Evolutionary conservation across 2,888 invertebrate genomes (phyloP), one percentile per base, ranked within the genome.

Genomic region (Argynnis bischoffii): DNA sequence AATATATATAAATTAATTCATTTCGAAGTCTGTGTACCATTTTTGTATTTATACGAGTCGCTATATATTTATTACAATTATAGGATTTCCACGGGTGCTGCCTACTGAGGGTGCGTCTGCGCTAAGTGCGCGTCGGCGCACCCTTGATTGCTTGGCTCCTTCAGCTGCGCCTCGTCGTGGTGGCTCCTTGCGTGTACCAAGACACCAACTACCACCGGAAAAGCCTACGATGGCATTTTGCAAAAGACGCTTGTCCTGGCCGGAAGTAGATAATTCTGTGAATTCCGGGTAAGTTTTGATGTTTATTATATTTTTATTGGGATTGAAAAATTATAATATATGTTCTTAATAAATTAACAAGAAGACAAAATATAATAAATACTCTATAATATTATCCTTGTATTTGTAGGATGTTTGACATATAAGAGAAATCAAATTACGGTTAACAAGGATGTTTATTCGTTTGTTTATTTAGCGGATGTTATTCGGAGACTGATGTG

Each of bases 221-320:
- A 94, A 95, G 64, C 95, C 95, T 13, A 94, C 95, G 47, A 94
- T 96, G 86, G 95, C 95, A 59, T 97, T 97, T 83, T 97, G 97
- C 86, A 95, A 95, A 75, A 93, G 97, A 63, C 93, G 97, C 57
- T 93, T 95, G 48, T 96, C 96, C 48, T 97, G 97, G 97, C 97
- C 97, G 11, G 97, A 97, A 87, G 95, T 97, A 69, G 97, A 97
- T 86, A 96, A 95, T 79, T 95, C 96, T 73, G 96, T 96, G 57
- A 95, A 96, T 75, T 97, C 97, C 8, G 97, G 97, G 97, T 97
- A 90, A 95, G 95, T 74, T 21, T 47, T 54, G 2, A 6, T 56
- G 11, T 57, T 18, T 18, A 48, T 2, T 41, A 41, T 11, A 41
- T 41, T 2, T 54, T 46, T 55, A 55, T 48, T 18, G 35, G 55